Base-by-base conservation (phyloP, 1,140 invertebrate genomes). In the Orussus abietinus region DNA sequence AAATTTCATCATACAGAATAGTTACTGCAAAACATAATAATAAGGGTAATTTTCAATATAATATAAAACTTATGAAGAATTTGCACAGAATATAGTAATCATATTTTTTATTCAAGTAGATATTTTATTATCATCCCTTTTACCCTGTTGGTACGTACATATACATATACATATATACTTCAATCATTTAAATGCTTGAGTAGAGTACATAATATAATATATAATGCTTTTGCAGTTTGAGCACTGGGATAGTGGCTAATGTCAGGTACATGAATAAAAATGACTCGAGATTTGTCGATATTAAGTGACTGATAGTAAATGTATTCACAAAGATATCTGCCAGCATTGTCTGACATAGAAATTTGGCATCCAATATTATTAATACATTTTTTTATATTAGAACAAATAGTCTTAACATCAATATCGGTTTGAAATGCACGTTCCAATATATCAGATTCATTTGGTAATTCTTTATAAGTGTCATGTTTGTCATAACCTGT, bases 231-330 rank as follows among this genome's bases (percentile, higher is more conserved):
- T 0, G 80, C 76, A 2, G 76, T 73, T 54, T 77, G 62, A 36
- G 71, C 42, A 10, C 72, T 70, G 0, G 76, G 52, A 49, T 79
- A 82, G 19, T 75, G 51, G 34, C 76, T 35, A 1, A 77, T 57
- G 38, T 79, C 75, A 5, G 83, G 83, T 2, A 85, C 81, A 56
- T 85, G 83, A 9, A 84, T 62, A 56, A 85, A 85, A n/a, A 85
- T 41, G 5, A 76, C 76, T 30, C 74, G 68, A 0, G 62, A 59
- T 21, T 62, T 63, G 54, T 81, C 64, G 33, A 79, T 66, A 30
- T 66, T 70, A 1, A 85, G 63, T 0, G 82, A 85, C 34, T 78
- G 77, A 64, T 80, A 84, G 68, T 77, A 84, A 42, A 77, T 83
- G 54, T 81, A 85, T 67, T 85, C 83, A 49, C 82, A 85, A 0